Evolutionary conservation across 2,113 vertebrate genomes (phyloP), one percentile per base, ranked within the genome.

Genomic region (Sapayoa aenigma): DNA sequence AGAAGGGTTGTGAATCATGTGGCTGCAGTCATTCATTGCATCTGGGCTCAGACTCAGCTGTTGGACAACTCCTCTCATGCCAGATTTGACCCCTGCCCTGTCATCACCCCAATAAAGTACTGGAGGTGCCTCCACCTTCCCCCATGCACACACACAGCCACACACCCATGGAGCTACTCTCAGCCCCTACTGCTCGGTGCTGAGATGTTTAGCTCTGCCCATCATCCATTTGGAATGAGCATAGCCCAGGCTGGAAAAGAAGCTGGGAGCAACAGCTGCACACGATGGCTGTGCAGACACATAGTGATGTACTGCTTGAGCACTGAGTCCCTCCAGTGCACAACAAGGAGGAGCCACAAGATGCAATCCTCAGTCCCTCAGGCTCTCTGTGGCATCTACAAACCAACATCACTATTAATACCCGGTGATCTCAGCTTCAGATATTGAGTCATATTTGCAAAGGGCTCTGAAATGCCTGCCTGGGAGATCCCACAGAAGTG

Each of bases 131-230:
- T 93, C 42, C 21, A 5, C 23, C 23, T 65, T 25, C 9, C 21
- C 23, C 24, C 39, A 9, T 3, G 6, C 2, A 2, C 7, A 9
- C 12, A 1, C 9, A 5, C 33, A 19, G 16, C 37, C 30, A 6
- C 22, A 13, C 5, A 1, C 24, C 12, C 24, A 14, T 5, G 20
- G 59, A 63, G 50, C 7, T 74, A 6, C 28, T 44, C 60, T 81
- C 74, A 69, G 41, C 9, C 35, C 42, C 23, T 44, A 5, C 8
- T 14, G 58, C 15, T 50, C 52, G 20, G 16, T 1, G 2, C 20
- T 0, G 2, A 41, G 55, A 27, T 1, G 1, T 35, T 42, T 17
- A 31, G 41, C 30, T 88, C 21, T 83, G 53, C 19, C 20, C 30
- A 8, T 9, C 46, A 27, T 71, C 17, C 50, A 20, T 66, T 41